These are phyloP conservation scores for Tenualosa ilisha DNA, from an alignment of 2,797 vertebrate genomes.

Conservation along the genomic window DNA sequence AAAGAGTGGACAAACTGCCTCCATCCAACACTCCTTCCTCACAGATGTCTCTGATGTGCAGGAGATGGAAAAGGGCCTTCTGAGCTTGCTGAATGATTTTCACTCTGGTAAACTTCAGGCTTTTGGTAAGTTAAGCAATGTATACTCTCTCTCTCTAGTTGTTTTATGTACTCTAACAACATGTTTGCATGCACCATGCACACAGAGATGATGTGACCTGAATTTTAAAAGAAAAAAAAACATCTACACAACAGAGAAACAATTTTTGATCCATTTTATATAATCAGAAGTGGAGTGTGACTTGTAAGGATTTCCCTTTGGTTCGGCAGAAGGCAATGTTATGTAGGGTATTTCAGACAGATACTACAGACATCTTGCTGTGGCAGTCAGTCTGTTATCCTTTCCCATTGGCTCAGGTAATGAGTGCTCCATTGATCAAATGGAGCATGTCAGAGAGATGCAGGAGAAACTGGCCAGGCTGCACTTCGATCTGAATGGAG, in stretches of 20 bases:
- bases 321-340: neutral
- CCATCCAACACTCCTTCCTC: slow-evolving; percentile 93
- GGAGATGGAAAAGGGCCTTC: slow-evolving; percentile 96
- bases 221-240: neutral
- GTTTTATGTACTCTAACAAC: neutral
- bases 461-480: slow-evolving; percentile 95
- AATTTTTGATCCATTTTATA: neutral
- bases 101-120: slow-evolving; percentile 97
- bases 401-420: slow-evolving; percentile 74
- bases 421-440: slow-evolving; percentile 96
- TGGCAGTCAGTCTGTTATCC: neutral
- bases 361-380: too few species aligned
- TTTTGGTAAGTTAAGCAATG: slow-evolving; percentile 68
- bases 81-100: slow-evolving; percentile 95
- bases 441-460: slow-evolving; percentile 97
- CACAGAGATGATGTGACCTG: neutral
- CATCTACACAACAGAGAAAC: neutral
- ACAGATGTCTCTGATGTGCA: slow-evolving; percentile 98
- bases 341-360: neutral
- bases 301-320: neutral
- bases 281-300: neutral
- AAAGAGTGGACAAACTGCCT: slow-evolving; percentile 77
- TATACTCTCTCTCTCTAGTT: neutral
- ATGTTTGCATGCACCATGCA: neutral
- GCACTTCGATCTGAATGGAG: slow-evolving; percentile 93